Evolutionary conservation across 1,140 invertebrate species (phyloP), one percentile per base, ranked within the genome.

Genomic region (Brachionus asplanchnoidis): DNA sequence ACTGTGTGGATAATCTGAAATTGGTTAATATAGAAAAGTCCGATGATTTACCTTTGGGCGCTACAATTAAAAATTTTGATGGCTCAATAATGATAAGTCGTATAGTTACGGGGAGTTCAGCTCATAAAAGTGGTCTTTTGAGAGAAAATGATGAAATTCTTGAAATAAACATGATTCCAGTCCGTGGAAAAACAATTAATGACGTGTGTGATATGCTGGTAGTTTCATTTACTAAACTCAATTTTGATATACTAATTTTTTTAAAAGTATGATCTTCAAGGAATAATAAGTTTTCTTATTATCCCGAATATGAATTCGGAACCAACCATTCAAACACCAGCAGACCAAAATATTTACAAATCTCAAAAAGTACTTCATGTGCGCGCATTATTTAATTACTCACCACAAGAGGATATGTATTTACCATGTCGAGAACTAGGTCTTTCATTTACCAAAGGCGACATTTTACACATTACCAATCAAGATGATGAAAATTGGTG

Each of bases 11-110:
- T 86, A 95, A 95, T 88, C 95, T 97, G 85, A 95, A 95, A 88
- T 95, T 99, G 87, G 96, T 98, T 84, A 94, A 95, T 90, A 96
- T 99, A 87, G 95, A 97, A 90, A 98, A 98, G 91, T 97, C 95
- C 77, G 73, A 77, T 50, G 95, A 95, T 89, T 95, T 98, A 91
- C 96, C 96, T 70, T 91, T 98, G 89, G 95, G 93, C 90, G 89
- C 86, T 86, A 79, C 28, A 50, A 73, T 85, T 1, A 60, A 60
- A 86, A 98, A 92, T 88, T 91, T 91, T 85, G 90, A 97, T 87
- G 89, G 90, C 36, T 94, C 95, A 17, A 96, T 99, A 42, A 94
- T 98, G 36, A 95, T 99, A 85, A 96, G 95, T 44, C 93, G 97
- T 86, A 96, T 99, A 86, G 96, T 99, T 0, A 92, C 95, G 85